phyloP scores from a whole-genome alignment of 2,797 vertebrate genomes.

The Lacerta viridis region DNA sequence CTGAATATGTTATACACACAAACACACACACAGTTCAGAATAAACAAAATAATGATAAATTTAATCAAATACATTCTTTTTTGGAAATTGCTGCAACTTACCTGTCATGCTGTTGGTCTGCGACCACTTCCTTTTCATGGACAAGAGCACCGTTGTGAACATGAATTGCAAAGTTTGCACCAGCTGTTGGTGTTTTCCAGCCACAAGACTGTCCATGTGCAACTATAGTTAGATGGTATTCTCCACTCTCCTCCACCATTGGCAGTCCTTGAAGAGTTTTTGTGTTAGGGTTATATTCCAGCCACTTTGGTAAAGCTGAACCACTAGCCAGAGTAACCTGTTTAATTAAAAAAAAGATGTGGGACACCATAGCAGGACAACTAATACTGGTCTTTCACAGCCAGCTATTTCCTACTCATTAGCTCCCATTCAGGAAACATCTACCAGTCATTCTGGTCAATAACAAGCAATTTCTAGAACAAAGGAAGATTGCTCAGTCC shows the following conservation, averaged over 20 bases:
- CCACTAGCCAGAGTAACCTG: conserved; percentile 68
- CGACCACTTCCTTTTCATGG: neutral
- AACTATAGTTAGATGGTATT: conserved; percentile 53
- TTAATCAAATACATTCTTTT: neutral
- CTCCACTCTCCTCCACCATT: conserved; percentile 57
- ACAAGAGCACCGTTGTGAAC: conserved; percentile 45
- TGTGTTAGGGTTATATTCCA: conserved; percentile 62
- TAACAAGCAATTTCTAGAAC: neutral
- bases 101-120: neutral
- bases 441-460: neutral
- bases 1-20: neutral
- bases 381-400: neutral
- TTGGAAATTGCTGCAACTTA: neutral
- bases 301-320: conserved; percentile 64
- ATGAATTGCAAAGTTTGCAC: conserved; percentile 49
- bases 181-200: neutral
- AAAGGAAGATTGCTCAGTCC: neutral
- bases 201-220: neutral
- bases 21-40: neutral
- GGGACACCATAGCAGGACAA: neutral
- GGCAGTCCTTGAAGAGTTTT: conserved; percentile 63
- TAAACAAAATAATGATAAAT: neutral
- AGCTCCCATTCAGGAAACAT: neutral
- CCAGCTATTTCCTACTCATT: neutral
- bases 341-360: neutral